Evolutionary conservation across 2,113 vertebrate species (phyloP), one percentile per base, ranked within the genome.

Genomic region (Oreocharis arfaki): DNA sequence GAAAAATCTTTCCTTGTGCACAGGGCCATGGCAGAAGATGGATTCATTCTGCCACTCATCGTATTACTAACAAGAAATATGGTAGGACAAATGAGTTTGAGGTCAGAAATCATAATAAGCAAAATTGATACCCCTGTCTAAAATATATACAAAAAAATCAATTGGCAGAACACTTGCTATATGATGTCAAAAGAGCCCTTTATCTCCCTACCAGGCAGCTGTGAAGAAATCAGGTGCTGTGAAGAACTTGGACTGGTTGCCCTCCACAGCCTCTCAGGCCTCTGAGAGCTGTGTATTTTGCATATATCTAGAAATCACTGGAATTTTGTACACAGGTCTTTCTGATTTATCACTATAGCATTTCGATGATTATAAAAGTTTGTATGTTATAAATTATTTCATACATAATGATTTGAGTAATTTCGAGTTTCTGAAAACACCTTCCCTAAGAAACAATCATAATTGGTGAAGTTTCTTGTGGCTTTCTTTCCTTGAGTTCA

Each of bases 221-320:
- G 13, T 74, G 56, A 74, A 69, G 53, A 80, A 88, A 56, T 46
- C 19, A 35, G 22, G n/a, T 50, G 9, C 22, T 78, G 28, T 52
- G 42, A 89, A 88, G 71, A 92, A 81, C 41, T 80, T 86, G 46
- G 21, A 85, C 69, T 89, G 39, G 30, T 42, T 96, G 42, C 37
- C 27, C 55, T 85, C 87, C 82, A 88, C 28, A 85, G 44, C 9
- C 86, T 82, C 35, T 46, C 9, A 63, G 22, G 26, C 19, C 9
- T 44, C 21, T 27, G 11, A 3, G 2, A 0, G 5, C 49, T 74
- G 14, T 53, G 21, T 47, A 6, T 49, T 49, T 3, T 18, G 1
- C 33, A 11, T 26, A 3, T n/a, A 56, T 47, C 14, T 79, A 61
- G 61, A 79, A 70, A 53, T 63, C 12, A 63, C 9, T 24, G 22